These are phyloP conservation scores for Esox lucius DNA, from an alignment of 2,797 vertebrate genomes.

Conservation along the genomic window DNA sequence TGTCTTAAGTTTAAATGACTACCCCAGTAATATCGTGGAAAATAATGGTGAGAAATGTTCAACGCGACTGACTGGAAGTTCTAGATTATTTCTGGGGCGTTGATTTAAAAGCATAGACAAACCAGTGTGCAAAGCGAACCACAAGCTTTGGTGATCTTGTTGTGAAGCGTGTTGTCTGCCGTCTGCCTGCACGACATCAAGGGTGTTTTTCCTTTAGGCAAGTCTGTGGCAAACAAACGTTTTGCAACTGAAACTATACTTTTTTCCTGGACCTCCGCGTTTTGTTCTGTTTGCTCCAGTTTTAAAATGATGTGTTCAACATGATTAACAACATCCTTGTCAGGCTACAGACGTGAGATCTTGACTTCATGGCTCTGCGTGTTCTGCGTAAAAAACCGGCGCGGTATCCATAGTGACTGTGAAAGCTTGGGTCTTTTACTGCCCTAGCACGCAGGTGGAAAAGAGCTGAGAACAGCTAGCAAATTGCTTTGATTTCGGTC, in stretches of 20 bases:
- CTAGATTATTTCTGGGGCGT: conserved; percentile 59
- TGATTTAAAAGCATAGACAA: conserved; percentile 53
- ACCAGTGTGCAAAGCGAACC: conserved; percentile 42
- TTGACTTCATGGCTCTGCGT: conserved; percentile 19
- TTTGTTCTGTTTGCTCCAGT: no score
- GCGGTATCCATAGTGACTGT: conserved; percentile 60
- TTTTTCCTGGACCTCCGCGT: no score
- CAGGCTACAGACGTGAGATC: conserved; percentile 8
- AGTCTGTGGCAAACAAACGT: not conserved
- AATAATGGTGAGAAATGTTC: conserved; percentile 31
- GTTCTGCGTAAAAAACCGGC: conserved; percentile 28
- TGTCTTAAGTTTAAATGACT: conserved; percentile 39
- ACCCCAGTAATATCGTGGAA: conserved; percentile 16
- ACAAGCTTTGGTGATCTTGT: conserved; percentile 36
- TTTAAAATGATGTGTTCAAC: no score
- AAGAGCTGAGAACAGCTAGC: not conserved
- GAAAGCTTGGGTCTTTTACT: not conserved
- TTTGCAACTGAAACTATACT: not conserved
- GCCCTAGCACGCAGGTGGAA: not conserved
- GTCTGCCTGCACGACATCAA: not conserved
- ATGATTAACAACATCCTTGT: not conserved
- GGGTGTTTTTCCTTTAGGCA: not conserved
- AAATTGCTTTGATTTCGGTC: not conserved
- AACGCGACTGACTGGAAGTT: conserved; percentile 57
- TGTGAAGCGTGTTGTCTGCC: conserved; percentile 26